Percentiles rank a stretch among this genome's conserved stretches.
These are phyloP conservation scores for Doris montereyensis DNA, from an alignment of 2,888 invertebrate species.

Conservation along the genomic window DNA sequence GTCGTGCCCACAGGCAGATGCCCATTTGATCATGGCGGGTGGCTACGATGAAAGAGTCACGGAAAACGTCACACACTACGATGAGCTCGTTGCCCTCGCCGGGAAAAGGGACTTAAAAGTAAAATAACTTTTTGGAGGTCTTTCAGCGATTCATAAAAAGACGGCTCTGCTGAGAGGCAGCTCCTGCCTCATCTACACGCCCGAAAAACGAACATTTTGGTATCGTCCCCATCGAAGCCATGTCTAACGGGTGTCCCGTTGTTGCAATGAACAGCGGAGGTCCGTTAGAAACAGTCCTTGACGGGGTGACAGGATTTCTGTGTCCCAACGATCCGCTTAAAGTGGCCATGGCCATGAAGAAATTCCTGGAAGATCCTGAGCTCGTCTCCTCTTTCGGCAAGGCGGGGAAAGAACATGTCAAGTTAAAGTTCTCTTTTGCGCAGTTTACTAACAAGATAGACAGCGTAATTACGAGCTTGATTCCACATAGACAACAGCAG, in stretches of 20 bases:
- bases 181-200: slow-evolving; percentile 92
- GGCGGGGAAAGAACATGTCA: slow-evolving; percentile 82
- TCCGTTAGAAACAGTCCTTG: slow-evolving; percentile 88
- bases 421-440: slow-evolving; percentile 86
- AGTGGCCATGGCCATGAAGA: slow-evolving; percentile 85
- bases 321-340: slow-evolving; percentile 76
- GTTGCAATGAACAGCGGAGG: slow-evolving; percentile 97
- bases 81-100: slow-evolving; percentile 82
- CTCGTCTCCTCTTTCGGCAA: slow-evolving; percentile 81
- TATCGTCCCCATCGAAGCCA: slow-evolving; percentile 98
- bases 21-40: slow-evolving; percentile 94
- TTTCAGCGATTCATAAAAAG: slow-evolving; percentile 88
- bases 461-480: too few species aligned
- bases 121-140: slow-evolving; percentile 90
- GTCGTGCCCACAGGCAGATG: slow-evolving; percentile 58
- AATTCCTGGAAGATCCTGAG: slow-evolving; percentile 79
- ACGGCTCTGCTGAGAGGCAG: slow-evolving; percentile 84
- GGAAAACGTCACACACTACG: slow-evolving; percentile 90
- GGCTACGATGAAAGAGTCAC: slow-evolving; percentile 92
- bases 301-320: slow-evolving; percentile 74
- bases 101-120: slow-evolving; percentile 76
- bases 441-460: slow-evolving; percentile 78
- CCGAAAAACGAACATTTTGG: slow-evolving; percentile 98
- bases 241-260: slow-evolving; percentile 94
- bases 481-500: too few species aligned